phyloP scores from a whole-genome alignment of 2,888 invertebrate species.

The Lordiphosa andalusiaca region DNA sequence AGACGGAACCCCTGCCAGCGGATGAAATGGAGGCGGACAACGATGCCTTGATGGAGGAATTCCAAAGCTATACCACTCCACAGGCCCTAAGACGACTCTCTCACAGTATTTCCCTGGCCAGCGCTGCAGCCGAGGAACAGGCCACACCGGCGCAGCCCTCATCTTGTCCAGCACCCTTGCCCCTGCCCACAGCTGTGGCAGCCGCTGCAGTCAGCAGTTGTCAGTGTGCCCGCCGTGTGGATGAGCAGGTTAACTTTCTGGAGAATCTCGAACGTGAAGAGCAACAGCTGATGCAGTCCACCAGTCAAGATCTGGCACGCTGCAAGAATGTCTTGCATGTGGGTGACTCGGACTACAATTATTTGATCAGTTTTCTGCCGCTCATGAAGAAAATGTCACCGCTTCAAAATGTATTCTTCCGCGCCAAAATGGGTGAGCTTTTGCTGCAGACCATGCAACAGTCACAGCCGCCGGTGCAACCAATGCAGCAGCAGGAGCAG shows the following conservation, averaged over 20 bases:
- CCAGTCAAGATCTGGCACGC: slow-evolving; percentile 67
- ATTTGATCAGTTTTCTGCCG: slow-evolving; percentile 74
- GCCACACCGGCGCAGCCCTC: not conserved
- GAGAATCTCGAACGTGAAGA: slow-evolving; percentile 70
- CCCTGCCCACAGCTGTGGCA: slow-evolving; percentile 31
- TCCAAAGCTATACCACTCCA: slow-evolving; percentile 69
- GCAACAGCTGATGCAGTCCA: slow-evolving; percentile 73
- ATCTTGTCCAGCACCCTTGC: not conserved
- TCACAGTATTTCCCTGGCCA: slow-evolving; percentile 60
- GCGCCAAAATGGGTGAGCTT: slow-evolving; percentile 72
- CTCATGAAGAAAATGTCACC: slow-evolving; percentile 76
- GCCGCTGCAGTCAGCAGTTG: slow-evolving; percentile 58
- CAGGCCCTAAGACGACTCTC: slow-evolving; percentile 71
- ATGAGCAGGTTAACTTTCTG: slow-evolving; percentile 72
- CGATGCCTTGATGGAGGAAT: slow-evolving; percentile 69
- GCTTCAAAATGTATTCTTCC: slow-evolving; percentile 71
- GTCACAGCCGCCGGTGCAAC: slow-evolving; percentile 33
- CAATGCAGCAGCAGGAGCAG: slow-evolving; percentile 3
- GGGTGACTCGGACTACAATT: slow-evolving; percentile 76
- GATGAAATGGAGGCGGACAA: slow-evolving; percentile 67
- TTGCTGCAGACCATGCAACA: slow-evolving; percentile 68
- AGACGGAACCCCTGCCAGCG: slow-evolving; percentile 41
- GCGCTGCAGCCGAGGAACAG: slow-evolving; percentile 60
- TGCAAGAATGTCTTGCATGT: slow-evolving; percentile 66
- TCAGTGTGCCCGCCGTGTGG: slow-evolving; percentile 64